These are phyloP conservation scores for Pantherophis guttatus DNA, from an alignment of 2,113 vertebrate species.

Conservation along the genomic window DNA sequence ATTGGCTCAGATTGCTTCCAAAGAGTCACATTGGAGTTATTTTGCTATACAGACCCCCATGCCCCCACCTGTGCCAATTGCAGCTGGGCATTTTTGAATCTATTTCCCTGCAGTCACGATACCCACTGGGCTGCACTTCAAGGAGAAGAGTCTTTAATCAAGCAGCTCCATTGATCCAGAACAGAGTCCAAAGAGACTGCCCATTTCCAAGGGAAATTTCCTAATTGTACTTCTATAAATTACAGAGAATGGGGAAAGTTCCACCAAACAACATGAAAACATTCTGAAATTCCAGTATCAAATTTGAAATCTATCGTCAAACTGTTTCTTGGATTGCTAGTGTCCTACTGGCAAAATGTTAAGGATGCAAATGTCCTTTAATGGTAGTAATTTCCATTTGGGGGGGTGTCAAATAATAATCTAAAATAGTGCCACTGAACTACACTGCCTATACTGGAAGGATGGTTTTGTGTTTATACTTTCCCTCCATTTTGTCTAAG, in stretches of 20 bases:
- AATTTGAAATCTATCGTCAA: neutral
- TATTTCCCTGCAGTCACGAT: neutral
- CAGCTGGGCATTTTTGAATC: neutral
- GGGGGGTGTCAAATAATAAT: no score
- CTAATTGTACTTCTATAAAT: neutral
- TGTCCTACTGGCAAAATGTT: neutral
- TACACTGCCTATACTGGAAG: no score
- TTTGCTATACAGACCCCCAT: neutral
- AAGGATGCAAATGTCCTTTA: neutral
- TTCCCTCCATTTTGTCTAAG: no score
- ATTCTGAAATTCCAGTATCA: neutral
- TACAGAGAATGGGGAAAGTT: neutral
- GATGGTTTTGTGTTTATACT: no score
- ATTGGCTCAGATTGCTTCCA: neutral
- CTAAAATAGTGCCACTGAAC: no score
- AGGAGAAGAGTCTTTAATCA: slow-evolving; percentile 12
- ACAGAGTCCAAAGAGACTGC: neutral
- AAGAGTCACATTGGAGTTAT: neutral
- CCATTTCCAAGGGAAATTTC: neutral
- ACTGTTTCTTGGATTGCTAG: neutral
- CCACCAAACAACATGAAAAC: neutral
- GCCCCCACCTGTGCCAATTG: neutral
- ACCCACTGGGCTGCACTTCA: neutral
- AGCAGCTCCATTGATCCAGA: slow-evolving; percentile 15
- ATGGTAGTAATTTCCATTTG: neutral